These are phyloP conservation scores for Diadegma fenestrale DNA, from an alignment of 2,888 invertebrate species.

Conservation along the genomic window DNA sequence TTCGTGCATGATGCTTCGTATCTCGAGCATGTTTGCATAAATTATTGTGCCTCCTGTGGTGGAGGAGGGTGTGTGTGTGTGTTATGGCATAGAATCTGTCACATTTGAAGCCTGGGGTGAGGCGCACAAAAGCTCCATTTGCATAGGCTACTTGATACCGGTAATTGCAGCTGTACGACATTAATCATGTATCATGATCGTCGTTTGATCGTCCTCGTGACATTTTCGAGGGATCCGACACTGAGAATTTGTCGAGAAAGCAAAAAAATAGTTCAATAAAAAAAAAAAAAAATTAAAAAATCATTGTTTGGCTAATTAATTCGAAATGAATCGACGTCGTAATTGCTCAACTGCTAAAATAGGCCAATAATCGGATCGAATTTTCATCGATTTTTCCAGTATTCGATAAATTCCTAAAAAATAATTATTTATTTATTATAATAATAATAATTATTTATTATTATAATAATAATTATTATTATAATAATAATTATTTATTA, in stretches of 20 bases:
- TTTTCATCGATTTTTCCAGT: too few relatives aligned
- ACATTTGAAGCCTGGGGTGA: constrained; percentile 1
- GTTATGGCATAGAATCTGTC: background rate
- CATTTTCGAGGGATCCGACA: background rate
- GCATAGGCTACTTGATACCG: constrained; percentile 4
- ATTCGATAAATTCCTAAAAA: too few relatives aligned
- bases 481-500: too few relatives aligned
- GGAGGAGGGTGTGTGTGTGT: background rate
- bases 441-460: too few relatives aligned
- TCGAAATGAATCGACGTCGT: background rate
- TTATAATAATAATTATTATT: too few relatives aligned
- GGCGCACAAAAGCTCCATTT: constrained; percentile 27
- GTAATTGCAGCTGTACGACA: background rate
- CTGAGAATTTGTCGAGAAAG: background rate
- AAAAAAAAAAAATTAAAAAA: background rate
- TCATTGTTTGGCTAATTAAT: background rate
- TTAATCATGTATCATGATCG: background rate
- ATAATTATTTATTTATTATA: too few relatives aligned
- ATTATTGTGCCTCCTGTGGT: constrained; percentile 45
- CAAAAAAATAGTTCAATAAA: background rate
- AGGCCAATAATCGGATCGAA: too few relatives aligned
- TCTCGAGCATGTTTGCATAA: constrained; percentile 60
- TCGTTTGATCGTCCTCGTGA: background rate
- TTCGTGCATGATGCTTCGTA: constrained; percentile 56
- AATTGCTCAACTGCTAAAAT: too few relatives aligned